phyloP scores from a whole-genome alignment of 2,888 invertebrate species.

The Lacanobia wlatinum region DNA sequence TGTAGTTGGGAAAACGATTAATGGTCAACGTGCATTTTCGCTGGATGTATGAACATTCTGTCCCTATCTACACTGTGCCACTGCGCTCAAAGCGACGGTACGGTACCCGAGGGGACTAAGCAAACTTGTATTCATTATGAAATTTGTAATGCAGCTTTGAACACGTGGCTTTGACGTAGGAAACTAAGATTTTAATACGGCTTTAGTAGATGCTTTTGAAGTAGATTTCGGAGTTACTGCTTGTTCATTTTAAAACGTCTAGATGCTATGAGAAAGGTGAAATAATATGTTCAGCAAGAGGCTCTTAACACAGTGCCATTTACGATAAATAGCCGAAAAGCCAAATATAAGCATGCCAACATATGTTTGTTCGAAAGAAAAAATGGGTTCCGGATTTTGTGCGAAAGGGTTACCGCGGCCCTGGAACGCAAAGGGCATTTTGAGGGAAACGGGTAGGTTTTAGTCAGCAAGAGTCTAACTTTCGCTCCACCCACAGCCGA shows the following conservation, averaged over 20 bases:
- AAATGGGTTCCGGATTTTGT: no score
- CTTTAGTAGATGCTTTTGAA: constrained; percentile 34
- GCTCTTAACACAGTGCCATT: no score
- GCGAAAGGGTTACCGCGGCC: no score
- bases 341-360: no score
- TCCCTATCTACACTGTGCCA: constrained; percentile 17
- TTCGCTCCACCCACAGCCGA: no score
- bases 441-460: no score
- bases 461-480: no score
- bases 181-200: constrained; percentile 51
- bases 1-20: neutral
- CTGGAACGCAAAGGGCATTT: no score
- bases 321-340: no score
- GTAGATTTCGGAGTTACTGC: neutral
- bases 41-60: neutral
- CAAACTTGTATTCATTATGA: constrained; percentile 69
- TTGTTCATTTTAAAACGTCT: neutral
- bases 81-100: constrained; percentile 56
- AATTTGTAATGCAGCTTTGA: constrained; percentile 74
- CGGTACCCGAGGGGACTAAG: constrained; percentile 54
- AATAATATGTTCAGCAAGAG: no score
- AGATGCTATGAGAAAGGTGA: neutral
- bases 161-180: constrained; percentile 53
- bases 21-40: neutral
- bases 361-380: no score